These are phyloP conservation scores for Artemisiospiza belli DNA, from an alignment of 2,113 vertebrate genomes.

Conservation along the genomic window DNA sequence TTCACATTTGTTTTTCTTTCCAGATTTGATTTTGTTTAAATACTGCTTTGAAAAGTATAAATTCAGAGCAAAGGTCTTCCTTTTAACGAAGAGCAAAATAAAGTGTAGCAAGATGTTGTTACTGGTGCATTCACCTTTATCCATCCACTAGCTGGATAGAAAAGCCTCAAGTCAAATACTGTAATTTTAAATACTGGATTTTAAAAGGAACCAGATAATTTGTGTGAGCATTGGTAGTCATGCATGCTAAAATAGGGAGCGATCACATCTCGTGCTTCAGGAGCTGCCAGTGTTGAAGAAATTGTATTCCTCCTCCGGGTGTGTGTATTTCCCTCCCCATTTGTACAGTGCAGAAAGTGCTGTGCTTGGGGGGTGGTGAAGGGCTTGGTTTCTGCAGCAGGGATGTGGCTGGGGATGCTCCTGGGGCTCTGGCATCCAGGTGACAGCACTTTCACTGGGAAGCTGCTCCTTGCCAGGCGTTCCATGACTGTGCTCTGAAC, in stretches of 20 bases:
- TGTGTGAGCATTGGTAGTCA: slow-evolving; percentile 34
- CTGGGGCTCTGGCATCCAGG: background rate
- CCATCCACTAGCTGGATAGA: background rate
- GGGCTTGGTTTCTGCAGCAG: background rate
- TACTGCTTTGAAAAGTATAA: background rate
- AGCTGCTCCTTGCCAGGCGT: background rate
- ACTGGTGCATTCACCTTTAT: background rate
- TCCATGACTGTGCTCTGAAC: background rate
- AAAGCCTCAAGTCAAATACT: background rate
- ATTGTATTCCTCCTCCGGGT: slow-evolving; percentile 33
- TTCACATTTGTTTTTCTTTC: slow-evolving; percentile 2
- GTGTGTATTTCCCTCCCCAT: background rate
- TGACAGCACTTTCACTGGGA: background rate
- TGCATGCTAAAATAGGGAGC: slow-evolving; percentile 48
- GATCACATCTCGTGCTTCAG: slow-evolving; percentile 46
- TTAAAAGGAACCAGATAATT: background rate
- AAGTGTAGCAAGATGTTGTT: background rate
- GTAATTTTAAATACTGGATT: background rate
- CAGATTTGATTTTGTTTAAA: background rate
- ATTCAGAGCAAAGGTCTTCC: background rate
- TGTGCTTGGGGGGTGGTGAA: background rate
- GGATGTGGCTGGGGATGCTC: background rate
- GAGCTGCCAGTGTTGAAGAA: slow-evolving; percentile 46
- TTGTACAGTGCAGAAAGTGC: background rate
- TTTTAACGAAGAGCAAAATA: background rate